Base-by-base conservation (phyloP, 2,888 invertebrate species). In the Limulus polyphemus region DNA sequence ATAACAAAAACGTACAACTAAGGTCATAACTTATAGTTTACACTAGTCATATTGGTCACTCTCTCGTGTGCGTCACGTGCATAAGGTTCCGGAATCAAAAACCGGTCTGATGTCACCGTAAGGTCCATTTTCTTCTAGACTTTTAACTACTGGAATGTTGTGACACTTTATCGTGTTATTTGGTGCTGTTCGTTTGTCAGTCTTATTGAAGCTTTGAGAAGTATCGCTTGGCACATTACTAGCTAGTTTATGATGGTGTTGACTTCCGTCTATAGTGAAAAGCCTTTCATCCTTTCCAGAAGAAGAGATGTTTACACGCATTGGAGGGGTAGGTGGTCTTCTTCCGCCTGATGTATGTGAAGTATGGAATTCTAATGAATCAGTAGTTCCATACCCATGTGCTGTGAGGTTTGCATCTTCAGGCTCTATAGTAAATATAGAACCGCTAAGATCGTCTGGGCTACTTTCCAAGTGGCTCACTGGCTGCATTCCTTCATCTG, bases 21-120 rank as follows among this genome's bases (percentile, higher is more conserved):
- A 32, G 5, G 32, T 32, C 32, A 32, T 1, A 3, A 32, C 32
- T 32, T 32, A 32, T 7, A 32, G 32, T 32, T 32, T 32, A 32
- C 32, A 32, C 32, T 5, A 32, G 32, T 32, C 32, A 7, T 32
- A 7, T 32, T 51, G 48, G 54, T 60, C 50, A 62, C 57, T 56
- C 57, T 54, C 58, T 58, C 59, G 7, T 16, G 17, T 58, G 47
- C 55, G 54, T 65, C 65, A 65, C 58, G 65, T 62, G 55, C 63
- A 65, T 47, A 62, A 63, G 55, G 65, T 65, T 58, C 65, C 61
- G 51, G 65, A 61, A 52, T 65, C 65, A 63, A 60, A 65, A 56
- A 63, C 63, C 58, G 65, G 61, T 58, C 63, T 65, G 62, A 65
- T 65, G 63, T 65, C 65, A 63, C 65, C 65, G 56, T 63, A 65